Evolutionary conservation across 2,113 vertebrate genomes (phyloP).

Genomic region (Platanista minor): DNA sequence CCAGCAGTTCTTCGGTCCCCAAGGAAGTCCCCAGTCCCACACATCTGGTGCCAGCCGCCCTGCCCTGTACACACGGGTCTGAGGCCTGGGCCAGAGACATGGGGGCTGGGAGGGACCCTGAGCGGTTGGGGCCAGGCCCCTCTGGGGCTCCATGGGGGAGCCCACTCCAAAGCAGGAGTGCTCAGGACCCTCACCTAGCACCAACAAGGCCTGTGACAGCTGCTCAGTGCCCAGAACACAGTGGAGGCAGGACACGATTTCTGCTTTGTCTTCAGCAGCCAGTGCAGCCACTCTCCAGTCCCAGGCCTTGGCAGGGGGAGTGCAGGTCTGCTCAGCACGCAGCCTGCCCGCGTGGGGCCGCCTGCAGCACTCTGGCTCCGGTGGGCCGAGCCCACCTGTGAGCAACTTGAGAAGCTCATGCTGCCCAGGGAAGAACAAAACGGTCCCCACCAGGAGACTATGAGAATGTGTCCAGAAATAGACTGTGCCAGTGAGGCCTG

Average conservation of each 20-base stretch:
- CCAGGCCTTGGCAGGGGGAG: background rate
- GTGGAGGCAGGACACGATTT: fast-evolving
- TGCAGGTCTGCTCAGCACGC: background rate
- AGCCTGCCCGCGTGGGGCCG: too few relatives aligned
- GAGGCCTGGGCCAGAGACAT: background rate
- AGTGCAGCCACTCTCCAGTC: background rate
- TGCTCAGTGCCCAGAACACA: background rate
- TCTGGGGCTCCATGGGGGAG: background rate
- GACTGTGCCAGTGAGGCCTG: background rate
- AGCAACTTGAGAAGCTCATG: background rate
- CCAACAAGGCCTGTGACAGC: fast-evolving
- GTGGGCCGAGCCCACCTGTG: background rate
- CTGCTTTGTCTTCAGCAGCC: background rate
- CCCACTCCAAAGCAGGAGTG: background rate
- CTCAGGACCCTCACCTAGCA: background rate
- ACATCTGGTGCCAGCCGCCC: background rate
- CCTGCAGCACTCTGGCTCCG: background rate
- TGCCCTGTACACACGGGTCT: background rate
- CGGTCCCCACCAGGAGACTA: background rate
- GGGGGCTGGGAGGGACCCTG: background rate
- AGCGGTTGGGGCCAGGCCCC: background rate
- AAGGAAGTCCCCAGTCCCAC: background rate
- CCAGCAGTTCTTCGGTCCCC: background rate
- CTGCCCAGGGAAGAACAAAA: background rate
- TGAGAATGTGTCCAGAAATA: background rate